Base-by-base conservation (phyloP, 2,888 invertebrate genomes). In the Morpho helenor region DNA sequence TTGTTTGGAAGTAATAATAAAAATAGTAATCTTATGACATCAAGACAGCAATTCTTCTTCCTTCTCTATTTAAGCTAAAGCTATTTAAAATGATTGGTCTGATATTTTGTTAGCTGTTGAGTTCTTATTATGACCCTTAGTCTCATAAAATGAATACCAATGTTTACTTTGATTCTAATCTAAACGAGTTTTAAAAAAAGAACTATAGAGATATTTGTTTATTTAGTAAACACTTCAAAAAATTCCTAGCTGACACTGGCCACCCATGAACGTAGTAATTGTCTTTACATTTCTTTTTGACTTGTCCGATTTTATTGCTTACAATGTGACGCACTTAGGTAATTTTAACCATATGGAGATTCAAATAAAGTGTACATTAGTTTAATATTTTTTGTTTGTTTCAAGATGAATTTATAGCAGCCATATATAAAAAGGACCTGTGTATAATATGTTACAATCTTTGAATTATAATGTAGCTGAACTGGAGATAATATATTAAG, bases 211-310 rank as follows among this genome's bases (percentile, higher is more conserved):
- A 31, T 44, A 10, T 10, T 52, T 8, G 9, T 47, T 56, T 41
- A 52, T 61, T 61, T 58, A 58, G 56, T 56, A 45, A 8, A 45
- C 52, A 16, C 7, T 7, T n/a, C 42, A 40, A 45, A 49, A 16
- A 50, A 48, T 51, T 52, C 47, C 59, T 59, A 62, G 49, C 52
- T 56, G 46, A 57, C 48, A 53, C 8, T 31, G 61, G 54, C 61
- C 61, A 56, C 61, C 61, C 59, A 59, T 54, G 44, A 8, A 40
- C 22, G 53, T 22, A 47, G 53, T 53, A 53, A 45, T 31, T 50
- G 50, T 49, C 50, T 51, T 31, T 53, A 52, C 52, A 31, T 52
- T 49, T 52, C 52, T 56, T 56, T 55, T 58, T 46, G 45, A 49
- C 44, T 52, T 47, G 46, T 51, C 50, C 8, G 43, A 57, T 59